These are phyloP conservation scores for Tetranychus truncatus DNA, from an alignment of 2,888 invertebrate species.

Conservation along the genomic window DNA sequence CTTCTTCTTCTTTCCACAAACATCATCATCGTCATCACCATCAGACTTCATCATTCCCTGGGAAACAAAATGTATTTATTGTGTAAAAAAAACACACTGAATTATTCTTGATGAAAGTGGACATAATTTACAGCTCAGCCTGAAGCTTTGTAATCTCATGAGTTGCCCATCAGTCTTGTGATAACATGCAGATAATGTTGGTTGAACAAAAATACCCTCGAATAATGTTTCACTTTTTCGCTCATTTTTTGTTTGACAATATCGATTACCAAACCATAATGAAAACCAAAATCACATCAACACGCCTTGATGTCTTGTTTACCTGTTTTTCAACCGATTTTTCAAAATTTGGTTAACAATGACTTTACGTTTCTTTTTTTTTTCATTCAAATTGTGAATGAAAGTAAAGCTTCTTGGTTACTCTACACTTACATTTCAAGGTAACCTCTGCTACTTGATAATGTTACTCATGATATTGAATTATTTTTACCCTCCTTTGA, in stretches of 20 bases:
- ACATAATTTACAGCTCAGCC: neutral
- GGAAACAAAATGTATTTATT: neutral
- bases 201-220: neutral
- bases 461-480: neutral
- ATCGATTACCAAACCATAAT: neutral
- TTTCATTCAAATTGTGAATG: too few species aligned
- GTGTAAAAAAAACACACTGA: neutral
- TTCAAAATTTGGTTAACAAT: neutral
- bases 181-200: neutral
- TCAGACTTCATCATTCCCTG: neutral
- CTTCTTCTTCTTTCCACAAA: neutral
- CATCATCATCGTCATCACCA: neutral
- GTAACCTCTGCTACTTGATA: neutral
- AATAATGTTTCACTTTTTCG: neutral
- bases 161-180: neutral
- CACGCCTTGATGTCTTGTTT: neutral
- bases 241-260: neutral
- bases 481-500: neutral
- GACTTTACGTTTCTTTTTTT: too few species aligned
- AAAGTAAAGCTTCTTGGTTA: neutral
- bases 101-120: neutral
- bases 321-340: neutral
- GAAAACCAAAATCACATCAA: neutral
- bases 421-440: neutral
- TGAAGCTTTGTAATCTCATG: neutral